Percentiles rank a stretch among this genome's conserved stretches.
phyloP scores from a whole-genome alignment of 2,888 invertebrate species.

The Itoplectis maculator region DNA sequence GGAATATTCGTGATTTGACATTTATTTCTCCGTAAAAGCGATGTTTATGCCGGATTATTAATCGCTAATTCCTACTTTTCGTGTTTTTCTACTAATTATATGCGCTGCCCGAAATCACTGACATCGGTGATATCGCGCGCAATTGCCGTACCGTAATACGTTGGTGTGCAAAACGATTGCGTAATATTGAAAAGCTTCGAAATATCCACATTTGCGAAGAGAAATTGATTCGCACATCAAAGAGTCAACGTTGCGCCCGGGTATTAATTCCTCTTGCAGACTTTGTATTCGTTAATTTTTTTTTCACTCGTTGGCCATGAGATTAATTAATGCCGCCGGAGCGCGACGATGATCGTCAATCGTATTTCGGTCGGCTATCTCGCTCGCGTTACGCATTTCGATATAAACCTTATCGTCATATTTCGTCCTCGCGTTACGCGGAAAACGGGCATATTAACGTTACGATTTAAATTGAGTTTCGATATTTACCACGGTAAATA shows the following conservation, averaged over 20 bases:
- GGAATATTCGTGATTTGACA: not conserved
- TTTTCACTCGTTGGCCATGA: not conserved
- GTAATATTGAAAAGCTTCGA: not conserved
- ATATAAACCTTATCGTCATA: constrained; percentile 12
- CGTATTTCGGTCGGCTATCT: not conserved
- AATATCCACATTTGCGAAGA: not conserved
- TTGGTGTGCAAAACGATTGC: not conserved
- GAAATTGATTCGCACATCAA: too few species aligned
- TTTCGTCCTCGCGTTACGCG: not conserved
- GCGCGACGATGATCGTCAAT: not conserved
- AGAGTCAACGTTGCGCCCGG: not conserved
- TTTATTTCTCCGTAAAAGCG: not conserved
- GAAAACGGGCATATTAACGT: constrained; percentile 16
- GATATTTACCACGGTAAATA: constrained; percentile 46
- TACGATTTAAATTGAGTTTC: constrained; percentile 39
- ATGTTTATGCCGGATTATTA: too few species aligned
- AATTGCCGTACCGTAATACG: not conserved
- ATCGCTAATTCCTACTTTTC: too few species aligned
- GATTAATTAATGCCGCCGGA: not conserved
- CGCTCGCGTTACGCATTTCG: not conserved
- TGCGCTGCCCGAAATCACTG: not conserved
- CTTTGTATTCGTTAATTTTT: not conserved
- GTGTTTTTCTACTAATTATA: not conserved
- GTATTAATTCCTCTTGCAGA: not conserved
- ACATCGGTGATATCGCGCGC: not conserved